phyloP scores from a whole-genome alignment of 2,888 invertebrate species.

The Napeogenes sylphis region DNA sequence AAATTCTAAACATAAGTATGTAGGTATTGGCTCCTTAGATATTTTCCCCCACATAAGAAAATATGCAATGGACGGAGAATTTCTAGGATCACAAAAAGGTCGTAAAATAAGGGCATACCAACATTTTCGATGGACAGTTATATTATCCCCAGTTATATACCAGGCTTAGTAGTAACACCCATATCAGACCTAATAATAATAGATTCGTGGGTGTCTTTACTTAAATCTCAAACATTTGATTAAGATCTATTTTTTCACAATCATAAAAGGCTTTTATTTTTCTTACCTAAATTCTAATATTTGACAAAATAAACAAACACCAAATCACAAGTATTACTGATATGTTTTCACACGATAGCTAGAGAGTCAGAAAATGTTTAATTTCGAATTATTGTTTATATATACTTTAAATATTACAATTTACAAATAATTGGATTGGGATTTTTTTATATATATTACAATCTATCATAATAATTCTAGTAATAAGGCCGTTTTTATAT shows the following conservation, averaged over 20 bases:
- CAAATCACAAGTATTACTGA: neutral
- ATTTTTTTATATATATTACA: too few relatives aligned
- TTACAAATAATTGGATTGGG: too few relatives aligned
- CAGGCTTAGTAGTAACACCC: conserved; percentile 19
- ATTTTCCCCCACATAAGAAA: conserved; percentile 1
- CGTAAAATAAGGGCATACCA: neutral
- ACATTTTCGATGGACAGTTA: neutral
- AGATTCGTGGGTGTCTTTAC: neutral
- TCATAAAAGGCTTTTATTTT: neutral
- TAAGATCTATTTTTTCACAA: neutral
- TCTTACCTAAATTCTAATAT: neutral
- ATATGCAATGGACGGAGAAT: neutral
- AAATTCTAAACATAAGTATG: neutral
- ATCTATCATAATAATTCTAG: too few relatives aligned
- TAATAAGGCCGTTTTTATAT: too few relatives aligned
- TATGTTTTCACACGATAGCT: too few relatives aligned
- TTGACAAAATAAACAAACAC: neutral
- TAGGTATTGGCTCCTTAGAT: neutral
- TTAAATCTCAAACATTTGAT: neutral
- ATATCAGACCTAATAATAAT: conserved; percentile 19
- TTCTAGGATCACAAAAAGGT: conserved; percentile 4
- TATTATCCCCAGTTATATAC: conserved; percentile 19
- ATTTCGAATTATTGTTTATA: too few relatives aligned
- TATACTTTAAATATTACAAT: too few relatives aligned
- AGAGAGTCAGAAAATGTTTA: too few relatives aligned